These are phyloP conservation scores for Temnothorax nylanderi DNA, from an alignment of 1,140 invertebrate genomes.

Conservation along the genomic window DNA sequence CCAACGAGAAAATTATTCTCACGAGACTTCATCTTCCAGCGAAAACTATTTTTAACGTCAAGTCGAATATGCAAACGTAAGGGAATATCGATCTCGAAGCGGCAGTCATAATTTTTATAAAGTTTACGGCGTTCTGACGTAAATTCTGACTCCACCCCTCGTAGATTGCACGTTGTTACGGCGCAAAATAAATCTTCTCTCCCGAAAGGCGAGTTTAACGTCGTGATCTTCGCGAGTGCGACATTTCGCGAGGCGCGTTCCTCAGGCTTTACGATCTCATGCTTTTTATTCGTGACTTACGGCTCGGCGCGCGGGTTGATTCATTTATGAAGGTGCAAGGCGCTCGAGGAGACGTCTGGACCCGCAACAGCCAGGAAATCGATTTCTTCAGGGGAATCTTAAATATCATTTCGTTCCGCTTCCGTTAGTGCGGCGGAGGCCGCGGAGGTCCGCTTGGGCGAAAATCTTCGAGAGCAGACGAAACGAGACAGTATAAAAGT, in stretches of 20 bases:
- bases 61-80: not conserved
- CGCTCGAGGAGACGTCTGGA: conserved; percentile 51
- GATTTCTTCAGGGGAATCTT: conserved; percentile 63
- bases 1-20: conserved; percentile 1
- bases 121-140: conserved; percentile 25
- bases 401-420: conserved; percentile 66
- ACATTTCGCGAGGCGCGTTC: conserved; percentile 32
- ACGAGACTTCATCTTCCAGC: not conserved
- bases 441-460: not conserved
- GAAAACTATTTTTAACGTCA: not conserved
- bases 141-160: conserved; percentile 4
- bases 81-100: conserved; percentile 8
- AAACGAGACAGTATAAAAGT: conserved; percentile 47
- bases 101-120: conserved; percentile 40
- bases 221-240: conserved; percentile 24
- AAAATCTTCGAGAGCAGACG: not conserved
- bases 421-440: conserved; percentile 10
- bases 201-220: conserved; percentile 39
- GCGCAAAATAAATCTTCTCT: conserved; percentile 46
- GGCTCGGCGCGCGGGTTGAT: conserved; percentile 49
- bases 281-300: conserved; percentile 69
- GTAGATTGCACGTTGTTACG: conserved; percentile 33
- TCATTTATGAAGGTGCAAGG: conserved; percentile 66
- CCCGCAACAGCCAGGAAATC: conserved; percentile 63
- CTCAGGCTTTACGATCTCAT: conserved; percentile 43